phyloP scores from a whole-genome alignment of 2,888 invertebrate genomes.

The Cheiracanthium punctorium region DNA sequence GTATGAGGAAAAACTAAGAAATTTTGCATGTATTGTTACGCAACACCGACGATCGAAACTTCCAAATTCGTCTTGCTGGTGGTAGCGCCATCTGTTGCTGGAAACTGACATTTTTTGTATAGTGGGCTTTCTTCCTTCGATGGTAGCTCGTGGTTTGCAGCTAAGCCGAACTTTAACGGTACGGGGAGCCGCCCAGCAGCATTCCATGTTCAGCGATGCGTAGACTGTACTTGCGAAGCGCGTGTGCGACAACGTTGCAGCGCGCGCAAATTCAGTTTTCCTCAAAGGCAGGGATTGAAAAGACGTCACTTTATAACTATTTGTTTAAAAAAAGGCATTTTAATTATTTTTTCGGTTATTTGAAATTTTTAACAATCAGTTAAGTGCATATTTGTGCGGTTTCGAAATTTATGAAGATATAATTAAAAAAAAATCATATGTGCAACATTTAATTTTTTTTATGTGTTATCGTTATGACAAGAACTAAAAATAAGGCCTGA shows the following conservation, averaged over 20 bases:
- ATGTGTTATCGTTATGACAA: no score
- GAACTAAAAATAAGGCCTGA: no score
- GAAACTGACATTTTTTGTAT: neutral
- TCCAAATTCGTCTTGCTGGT: neutral
- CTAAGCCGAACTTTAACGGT: slow-evolving; percentile 40
- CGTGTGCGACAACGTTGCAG: neutral
- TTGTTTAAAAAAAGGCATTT: no score
- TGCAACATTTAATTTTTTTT: no score
- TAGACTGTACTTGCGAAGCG: slow-evolving; percentile 25
- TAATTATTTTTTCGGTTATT: no score
- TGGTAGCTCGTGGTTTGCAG: no score
- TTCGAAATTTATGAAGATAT: no score
- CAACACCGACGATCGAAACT: neutral
- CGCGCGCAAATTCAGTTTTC: slow-evolving; percentile 6
- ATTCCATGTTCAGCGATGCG: slow-evolving; percentile 58
- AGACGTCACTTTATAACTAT: neutral
- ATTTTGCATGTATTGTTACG: neutral
- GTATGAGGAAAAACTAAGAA: no score
- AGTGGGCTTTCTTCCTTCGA: neutral
- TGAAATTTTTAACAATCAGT: no score
- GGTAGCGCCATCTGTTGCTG: slow-evolving; percentile 15
- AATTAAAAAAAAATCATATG: no score
- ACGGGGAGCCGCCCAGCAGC: slow-evolving; percentile 57
- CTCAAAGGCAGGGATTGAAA: neutral
- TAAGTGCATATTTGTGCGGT: no score